Percentiles rank a stretch among this genome's conserved stretches.
Evolutionary conservation across 2,888 invertebrate species (phyloP).

Genomic region (Leptinotarsa rubiginosa): DNA sequence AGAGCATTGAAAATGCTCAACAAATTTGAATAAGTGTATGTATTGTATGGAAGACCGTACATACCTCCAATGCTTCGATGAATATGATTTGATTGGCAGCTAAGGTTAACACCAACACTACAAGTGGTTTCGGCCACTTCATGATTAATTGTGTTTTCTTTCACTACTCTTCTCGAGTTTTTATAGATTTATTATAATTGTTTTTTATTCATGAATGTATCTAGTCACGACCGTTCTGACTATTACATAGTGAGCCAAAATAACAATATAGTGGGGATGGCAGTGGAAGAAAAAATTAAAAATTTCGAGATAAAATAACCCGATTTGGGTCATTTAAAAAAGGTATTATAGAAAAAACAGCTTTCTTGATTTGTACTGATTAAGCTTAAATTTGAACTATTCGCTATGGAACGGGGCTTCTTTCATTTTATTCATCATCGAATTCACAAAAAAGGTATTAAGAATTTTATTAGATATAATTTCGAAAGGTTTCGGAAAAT

Average conservation of each 20-base stretch:
- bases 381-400: no score
- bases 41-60: not conserved
- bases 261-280: not conserved
- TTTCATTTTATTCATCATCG: no score
- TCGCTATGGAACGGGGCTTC: no score
- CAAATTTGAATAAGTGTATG: not conserved
- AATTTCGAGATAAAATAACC: no score
- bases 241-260: slow-evolving; percentile 18
- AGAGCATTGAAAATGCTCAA: not conserved
- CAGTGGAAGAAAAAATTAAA: no score
- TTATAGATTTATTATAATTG: slow-evolving; percentile 16
- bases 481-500: no score
- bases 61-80: slow-evolving; percentile 16
- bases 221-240: slow-evolving; percentile 17
- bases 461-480: no score
- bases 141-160: slow-evolving; percentile 24
- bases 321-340: no score
- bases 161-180: slow-evolving; percentile 1
- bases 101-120: slow-evolving; percentile 21
- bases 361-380: no score
- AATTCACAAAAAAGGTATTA: no score
- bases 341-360: no score
- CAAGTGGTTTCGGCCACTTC: slow-evolving; percentile 22
- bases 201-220: slow-evolving; percentile 18
- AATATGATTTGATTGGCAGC: slow-evolving; percentile 18